Conservation (phyloP, 2,888 invertebrate species). For the Chymomyza caudatula region DNA sequence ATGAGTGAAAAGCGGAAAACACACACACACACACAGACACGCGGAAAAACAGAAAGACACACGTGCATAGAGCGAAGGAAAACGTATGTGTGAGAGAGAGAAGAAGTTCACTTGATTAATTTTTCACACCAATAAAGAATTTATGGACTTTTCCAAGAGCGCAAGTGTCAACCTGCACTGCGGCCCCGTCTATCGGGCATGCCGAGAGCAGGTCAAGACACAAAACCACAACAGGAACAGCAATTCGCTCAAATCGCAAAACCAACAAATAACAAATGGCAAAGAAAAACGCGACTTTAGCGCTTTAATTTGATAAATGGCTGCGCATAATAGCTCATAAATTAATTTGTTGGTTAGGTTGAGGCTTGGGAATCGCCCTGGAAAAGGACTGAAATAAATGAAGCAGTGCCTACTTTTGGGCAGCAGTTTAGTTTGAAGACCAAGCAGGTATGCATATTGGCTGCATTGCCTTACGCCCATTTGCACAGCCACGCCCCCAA, state of each 20-base stretch:
- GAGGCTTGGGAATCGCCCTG: background rate
- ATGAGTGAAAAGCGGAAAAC: conserved; percentile 45
- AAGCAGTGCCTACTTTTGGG: background rate
- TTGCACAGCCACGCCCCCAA: background rate
- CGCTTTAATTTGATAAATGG: conserved; percentile 67
- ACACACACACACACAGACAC: background rate
- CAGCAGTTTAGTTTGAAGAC: background rate
- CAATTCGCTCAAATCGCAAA: background rate
- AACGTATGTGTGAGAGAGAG: conserved; percentile 2
- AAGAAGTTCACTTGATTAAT: conserved; percentile 65
- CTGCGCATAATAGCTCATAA: conserved; percentile 70
- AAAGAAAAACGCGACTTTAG: conserved; percentile 1
- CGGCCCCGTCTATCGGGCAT: conserved; percentile 14
- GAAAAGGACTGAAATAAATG: background rate
- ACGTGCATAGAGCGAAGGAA: conserved; percentile 28
- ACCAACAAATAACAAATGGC: background rate
- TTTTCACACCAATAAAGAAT: conserved; percentile 72
- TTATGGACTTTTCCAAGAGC: conserved; percentile 38
- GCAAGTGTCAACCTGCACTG: conserved; percentile 61
- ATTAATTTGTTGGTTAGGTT: conserved; percentile 48
- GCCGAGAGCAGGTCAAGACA: conserved; percentile 59
- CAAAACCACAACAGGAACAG: background rate
- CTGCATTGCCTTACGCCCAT: background rate
- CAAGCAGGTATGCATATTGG: background rate
- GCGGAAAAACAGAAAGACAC: background rate